A percentile compares a stretch with the other conserved stretches of the same genome.
Evolutionary conservation across 1,140 invertebrate species (phyloP).

Genomic region (Pseudobourletiella spinata): DNA sequence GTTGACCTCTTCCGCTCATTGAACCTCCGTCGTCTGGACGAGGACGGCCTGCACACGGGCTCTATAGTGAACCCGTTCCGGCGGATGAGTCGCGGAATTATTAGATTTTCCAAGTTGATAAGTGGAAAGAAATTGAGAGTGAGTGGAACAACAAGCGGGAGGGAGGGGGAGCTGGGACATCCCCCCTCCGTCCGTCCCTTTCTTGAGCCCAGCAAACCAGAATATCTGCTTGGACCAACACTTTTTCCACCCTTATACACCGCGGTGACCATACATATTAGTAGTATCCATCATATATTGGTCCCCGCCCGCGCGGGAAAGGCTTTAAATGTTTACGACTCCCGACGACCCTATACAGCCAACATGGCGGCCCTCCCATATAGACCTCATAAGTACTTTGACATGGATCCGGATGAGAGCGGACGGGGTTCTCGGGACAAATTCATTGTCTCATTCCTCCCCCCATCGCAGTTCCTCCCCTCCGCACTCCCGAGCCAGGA

Average conservation of each 20-base stretch:
- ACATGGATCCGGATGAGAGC: slow-evolving; percentile 12
- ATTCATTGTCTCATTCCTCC: slow-evolving; percentile 22
- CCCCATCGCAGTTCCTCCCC: not conserved
- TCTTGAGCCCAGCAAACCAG: too few species aligned
- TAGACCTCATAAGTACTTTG: slow-evolving; percentile 29
- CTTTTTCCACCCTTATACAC: too few species aligned
- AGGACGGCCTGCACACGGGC: too few species aligned
- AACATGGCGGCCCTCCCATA: too few species aligned
- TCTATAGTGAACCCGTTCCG: too few species aligned
- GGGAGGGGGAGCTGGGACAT: not conserved
- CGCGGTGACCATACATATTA: too few species aligned
- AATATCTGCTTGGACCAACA: slow-evolving; percentile 18
- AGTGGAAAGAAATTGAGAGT: slow-evolving; percentile 36
- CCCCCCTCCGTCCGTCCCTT: slow-evolving; percentile 11
- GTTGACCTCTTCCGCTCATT: too few species aligned
- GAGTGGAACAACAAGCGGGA: slow-evolving; percentile 25
- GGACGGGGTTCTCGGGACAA: slow-evolving; percentile 17
- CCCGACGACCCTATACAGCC: too few species aligned
- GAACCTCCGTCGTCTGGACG: too few species aligned
- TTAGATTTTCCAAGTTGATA: slow-evolving; percentile 35
- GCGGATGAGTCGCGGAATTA: slow-evolving; percentile 21
- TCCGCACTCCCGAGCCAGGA: not conserved
- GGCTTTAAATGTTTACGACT: too few species aligned
- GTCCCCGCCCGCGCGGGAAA: too few species aligned
- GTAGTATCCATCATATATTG: too few species aligned